A percentile compares a stretch with the other conserved stretches of the same genome.
phyloP scores from a whole-genome alignment of 2,113 vertebrate genomes.

The Apodemus sylvaticus region DNA sequence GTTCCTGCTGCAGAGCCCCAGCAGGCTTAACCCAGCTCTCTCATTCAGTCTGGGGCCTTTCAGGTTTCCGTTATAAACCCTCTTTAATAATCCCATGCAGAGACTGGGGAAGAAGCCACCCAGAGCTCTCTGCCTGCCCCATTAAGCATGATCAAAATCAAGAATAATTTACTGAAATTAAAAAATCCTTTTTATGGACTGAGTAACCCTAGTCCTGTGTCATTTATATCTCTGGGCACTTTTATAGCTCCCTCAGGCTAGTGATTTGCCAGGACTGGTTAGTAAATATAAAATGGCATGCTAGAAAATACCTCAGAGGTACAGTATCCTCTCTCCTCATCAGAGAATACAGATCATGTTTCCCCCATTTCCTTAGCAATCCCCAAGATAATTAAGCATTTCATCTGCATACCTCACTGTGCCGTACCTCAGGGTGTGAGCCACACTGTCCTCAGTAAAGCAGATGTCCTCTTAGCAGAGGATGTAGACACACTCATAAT shows the following conservation, averaged over 20 bases:
- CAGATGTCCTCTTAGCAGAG: neutral
- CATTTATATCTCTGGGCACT: neutral
- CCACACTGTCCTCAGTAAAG: neutral
- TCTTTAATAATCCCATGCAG: neutral
- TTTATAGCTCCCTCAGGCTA: neutral
- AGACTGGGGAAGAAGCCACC: neutral
- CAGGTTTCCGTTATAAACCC: neutral
- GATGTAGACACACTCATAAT: neutral
- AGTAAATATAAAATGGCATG: neutral
- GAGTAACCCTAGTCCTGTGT: neutral
- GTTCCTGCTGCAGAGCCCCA: neutral
- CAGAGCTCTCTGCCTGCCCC: neutral
- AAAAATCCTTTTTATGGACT: constrained; percentile 1
- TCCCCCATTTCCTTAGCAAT: neutral
- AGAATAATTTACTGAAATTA: neutral
- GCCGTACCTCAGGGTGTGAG: neutral
- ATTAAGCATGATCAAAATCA: neutral
- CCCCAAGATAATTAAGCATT: neutral
- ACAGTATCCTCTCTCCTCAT: neutral
- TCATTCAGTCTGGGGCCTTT: neutral
- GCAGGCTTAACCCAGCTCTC: neutral
- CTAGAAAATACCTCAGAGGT: neutral
- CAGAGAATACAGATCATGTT: neutral
- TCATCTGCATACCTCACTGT: neutral
- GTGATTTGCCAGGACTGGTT: neutral